Base-by-base conservation (phyloP, 37 sponge, comb jelly and placozoan genomes). In the Halichondria panicea region DNA sequence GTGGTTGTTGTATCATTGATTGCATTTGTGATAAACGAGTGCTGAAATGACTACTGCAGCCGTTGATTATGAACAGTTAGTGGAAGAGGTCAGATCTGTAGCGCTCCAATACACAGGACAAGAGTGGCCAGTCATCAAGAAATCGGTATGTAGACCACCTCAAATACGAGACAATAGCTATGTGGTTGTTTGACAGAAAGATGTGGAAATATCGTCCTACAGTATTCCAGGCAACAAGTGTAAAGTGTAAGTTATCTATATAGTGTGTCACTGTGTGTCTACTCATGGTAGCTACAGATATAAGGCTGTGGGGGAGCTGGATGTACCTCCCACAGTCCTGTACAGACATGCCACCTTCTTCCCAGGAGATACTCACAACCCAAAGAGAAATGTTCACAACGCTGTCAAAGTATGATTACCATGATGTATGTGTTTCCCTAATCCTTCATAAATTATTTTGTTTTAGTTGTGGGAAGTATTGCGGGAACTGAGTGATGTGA, bases 301-400 rank as follows among this genome's bases (percentile, higher is more conserved):
- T 67, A 81, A 73, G 56, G 82, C 82, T 54, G 82, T 72, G 38
- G 41, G 74, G 40, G 74, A 55, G 39, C 55, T 81, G 30, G 46
- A 63, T 21, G 55, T 38, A 9, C 25, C 82, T 22, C 82, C 82
- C 25, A 32, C 53, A n/a, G 48, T 8, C 1, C 13, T 43, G 19
- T 72, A 73, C 53, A 67, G 73, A 24, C 42, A 30, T 18, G 31
- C 43, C 9, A 50, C 43, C 55, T 34, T 71, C 30, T 30, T 41
- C 22, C 79, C 79, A 5, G 70, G 70, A 9, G 50, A 28, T 22
- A n/a, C n/a, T n/a, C n/a, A n/a, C 30, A 30, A 62, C 42, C 19
- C 22, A 31, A 63, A 40, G 45, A 43, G 28, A 28, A 57, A 80
- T 27, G 40, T 73, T 46, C 69, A 81, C 19, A 52, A 72, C 31